phyloP scores from a whole-genome alignment of 2,797 vertebrate genomes.

The Sciurus vulgaris region DNA sequence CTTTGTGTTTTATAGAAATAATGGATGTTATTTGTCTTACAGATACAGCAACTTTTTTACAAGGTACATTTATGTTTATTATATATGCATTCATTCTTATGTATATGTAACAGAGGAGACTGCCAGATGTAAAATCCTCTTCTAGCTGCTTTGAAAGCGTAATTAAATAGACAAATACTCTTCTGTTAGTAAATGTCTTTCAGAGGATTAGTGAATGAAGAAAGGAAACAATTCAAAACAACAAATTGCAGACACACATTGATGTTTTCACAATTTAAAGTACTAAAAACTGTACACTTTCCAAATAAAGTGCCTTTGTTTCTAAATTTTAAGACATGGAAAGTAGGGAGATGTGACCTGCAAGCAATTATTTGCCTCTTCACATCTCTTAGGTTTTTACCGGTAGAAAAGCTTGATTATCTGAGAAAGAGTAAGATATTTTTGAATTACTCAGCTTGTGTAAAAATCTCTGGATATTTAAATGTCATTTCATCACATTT shows the following conservation, averaged over 20 bases:
- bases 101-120: constrained; percentile 40
- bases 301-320: constrained; percentile 55
- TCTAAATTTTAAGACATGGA: neutral
- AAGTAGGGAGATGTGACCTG: neutral
- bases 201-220: constrained; percentile 71
- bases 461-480: neutral
- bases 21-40: constrained; percentile 60
- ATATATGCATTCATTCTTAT: neutral
- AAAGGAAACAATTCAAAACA: constrained; percentile 69
- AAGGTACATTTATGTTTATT: neutral
- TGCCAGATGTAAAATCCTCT: constrained; percentile 57
- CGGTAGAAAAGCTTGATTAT: neutral
- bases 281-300: constrained; percentile 26
- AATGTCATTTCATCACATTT: neutral
- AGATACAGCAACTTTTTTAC: neutral
- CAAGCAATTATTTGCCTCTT: neutral
- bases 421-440: neutral
- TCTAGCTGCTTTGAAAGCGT: constrained; percentile 66
- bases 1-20: constrained; percentile 61
- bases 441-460: neutral
- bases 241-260: neutral
- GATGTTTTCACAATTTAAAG: neutral
- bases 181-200: constrained; percentile 65
- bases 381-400: neutral
- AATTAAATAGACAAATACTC: constrained; percentile 33